Evolutionary conservation across 2,113 vertebrate species (phyloP).

Genomic region (Melanostigma gelatinosum): DNA sequence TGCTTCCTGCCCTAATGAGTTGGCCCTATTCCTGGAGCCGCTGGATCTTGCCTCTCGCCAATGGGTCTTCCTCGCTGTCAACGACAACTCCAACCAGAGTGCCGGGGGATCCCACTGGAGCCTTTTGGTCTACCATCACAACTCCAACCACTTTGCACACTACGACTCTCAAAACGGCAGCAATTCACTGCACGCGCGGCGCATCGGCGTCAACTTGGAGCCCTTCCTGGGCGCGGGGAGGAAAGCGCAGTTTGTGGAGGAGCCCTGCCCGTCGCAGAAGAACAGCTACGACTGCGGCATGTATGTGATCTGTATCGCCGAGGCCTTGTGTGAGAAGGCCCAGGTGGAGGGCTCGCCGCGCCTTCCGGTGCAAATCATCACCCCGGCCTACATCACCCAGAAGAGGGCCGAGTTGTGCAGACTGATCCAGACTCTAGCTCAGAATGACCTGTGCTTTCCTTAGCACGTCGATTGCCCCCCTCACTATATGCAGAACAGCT

Average conservation of each 20-base stretch:
- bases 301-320: slow-evolving; percentile 95
- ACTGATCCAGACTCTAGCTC: slow-evolving; percentile 87
- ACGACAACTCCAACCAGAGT: slow-evolving; percentile 91
- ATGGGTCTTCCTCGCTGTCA: slow-evolving; percentile 93
- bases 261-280: slow-evolving; percentile 91
- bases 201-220: slow-evolving; percentile 89
- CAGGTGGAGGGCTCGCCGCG: slow-evolving; percentile 71
- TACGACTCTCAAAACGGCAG: slow-evolving; percentile 93
- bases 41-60: slow-evolving; percentile 85
- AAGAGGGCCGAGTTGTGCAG: slow-evolving; percentile 91
- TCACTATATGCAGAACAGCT: slow-evolving; percentile 44
- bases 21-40: slow-evolving; percentile 91
- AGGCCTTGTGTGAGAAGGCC: slow-evolving; percentile 88
- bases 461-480: slow-evolving; percentile 15
- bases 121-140: slow-evolving; percentile 90
- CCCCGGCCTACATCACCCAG: slow-evolving; percentile 90
- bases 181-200: slow-evolving; percentile 89
- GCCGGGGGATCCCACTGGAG: slow-evolving; percentile 98
- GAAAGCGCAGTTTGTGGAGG: slow-evolving; percentile 86
- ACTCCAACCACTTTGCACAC: slow-evolving; percentile 88
- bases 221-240: slow-evolving; percentile 83
- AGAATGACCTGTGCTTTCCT: slow-evolving; percentile 78
- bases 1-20: slow-evolving; percentile 86
- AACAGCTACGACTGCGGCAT: slow-evolving; percentile 99
- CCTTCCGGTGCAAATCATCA: slow-evolving; percentile 86